Evolutionary conservation across 2,797 vertebrate genomes (phyloP), one percentile per base, ranked within the genome.

Genomic region (Propithecus deckenii): DNA sequence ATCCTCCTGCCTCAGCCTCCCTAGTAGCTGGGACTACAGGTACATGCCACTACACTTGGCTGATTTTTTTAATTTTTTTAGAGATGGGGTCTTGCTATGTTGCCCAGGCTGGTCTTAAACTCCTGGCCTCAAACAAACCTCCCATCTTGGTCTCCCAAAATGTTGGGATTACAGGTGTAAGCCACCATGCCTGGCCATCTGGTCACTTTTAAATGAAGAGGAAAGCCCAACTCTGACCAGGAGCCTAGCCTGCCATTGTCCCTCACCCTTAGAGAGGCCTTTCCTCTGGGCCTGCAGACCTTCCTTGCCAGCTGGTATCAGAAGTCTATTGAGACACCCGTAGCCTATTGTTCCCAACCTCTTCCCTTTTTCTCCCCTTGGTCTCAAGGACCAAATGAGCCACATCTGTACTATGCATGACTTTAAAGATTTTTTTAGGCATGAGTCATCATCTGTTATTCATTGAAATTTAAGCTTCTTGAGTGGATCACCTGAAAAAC

Each of bases 331-430:
- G 50, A 86, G 20, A 86, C 65, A 55, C 85, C 46, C 59, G 35
- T 74, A 65, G 59, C 32, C n/a, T 81, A 23, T 80, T 80, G 95
- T n/a, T 76, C 22, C 74, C 23, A 86, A 22, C 12, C 25, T 71
- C 25, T 67, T 89, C 25, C 67, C 43, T 32, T 74, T 43, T 80
- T 50, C 43, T 57, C 17, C 55, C 81, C 30, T 92, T 69, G 43
- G 57, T 80, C 71, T 92, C 43, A 94, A 92, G 69, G 85, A 79
- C 85, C 86, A 95, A 13, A 90, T 87, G 41, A 95, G 14, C 84
- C 11, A 63, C 11, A 55, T 89, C 32, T 92, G 32, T 95, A 65
- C 55, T 65, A 9, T 75, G 52, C 8, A 57, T 32, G 1, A 28
- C 57, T 90, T 76, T 89, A 95, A 83, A 22, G 80, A 79, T 83